These are phyloP conservation scores for Argyra leucocephala DNA, from an alignment of 2,888 invertebrate genomes.

Conservation along the genomic window DNA sequence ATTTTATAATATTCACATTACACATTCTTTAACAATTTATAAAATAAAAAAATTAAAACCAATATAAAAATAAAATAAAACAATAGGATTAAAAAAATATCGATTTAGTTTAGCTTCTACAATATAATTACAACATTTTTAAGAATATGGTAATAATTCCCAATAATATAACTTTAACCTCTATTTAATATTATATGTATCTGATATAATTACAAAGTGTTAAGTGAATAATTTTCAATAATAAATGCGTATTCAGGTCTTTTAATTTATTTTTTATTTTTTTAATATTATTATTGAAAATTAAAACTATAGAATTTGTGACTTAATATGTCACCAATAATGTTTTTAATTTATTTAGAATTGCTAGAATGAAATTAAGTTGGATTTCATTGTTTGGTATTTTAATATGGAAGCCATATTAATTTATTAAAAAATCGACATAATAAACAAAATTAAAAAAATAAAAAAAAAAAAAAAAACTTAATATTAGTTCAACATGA, in stretches of 20 bases:
- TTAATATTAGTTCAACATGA: slow-evolving; percentile 3
- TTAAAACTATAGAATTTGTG: background rate
- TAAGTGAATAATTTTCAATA: background rate
- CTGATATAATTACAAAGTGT: slow-evolving; percentile 3
- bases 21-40: no score
- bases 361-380: background rate
- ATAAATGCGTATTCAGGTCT: slow-evolving; percentile 4
- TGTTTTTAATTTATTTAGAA: no score
- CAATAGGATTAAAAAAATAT: background rate
- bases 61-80: background rate
- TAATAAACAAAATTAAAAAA: background rate
- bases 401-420: slow-evolving; percentile 6
- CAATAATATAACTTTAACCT: slow-evolving; percentile 3
- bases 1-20: no score
- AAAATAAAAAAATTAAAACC: no score
- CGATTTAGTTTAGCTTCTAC: background rate
- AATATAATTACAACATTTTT: background rate
- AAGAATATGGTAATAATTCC: background rate
- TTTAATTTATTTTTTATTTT: background rate
- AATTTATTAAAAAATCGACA: background rate
- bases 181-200: background rate
- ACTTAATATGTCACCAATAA: background rate
- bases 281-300: background rate
- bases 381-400: slow-evolving; percentile 5
- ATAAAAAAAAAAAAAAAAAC: background rate